These are phyloP conservation scores for Acholoe squamosa DNA, from an alignment of 2,888 invertebrate species.

Conservation along the genomic window DNA sequence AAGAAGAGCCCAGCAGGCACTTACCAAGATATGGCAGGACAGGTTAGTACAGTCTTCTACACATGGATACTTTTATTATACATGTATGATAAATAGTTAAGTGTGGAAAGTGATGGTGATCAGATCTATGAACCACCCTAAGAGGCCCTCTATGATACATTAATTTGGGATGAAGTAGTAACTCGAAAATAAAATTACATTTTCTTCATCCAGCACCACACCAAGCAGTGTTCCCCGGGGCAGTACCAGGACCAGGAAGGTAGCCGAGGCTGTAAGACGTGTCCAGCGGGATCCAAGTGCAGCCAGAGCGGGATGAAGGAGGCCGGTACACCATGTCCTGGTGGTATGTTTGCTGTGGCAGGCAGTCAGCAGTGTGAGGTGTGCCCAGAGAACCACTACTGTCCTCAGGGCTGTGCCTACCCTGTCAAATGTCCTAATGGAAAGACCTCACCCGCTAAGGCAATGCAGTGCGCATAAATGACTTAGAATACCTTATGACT, in stretches of 20 bases:
- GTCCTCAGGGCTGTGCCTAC: background rate
- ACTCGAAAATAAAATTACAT: too few relatives aligned
- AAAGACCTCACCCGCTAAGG: background rate
- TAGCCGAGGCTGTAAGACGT: background rate
- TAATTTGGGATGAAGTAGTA: too few relatives aligned
- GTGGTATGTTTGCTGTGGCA: background rate
- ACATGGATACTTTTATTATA: too few relatives aligned
- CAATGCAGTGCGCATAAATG: background rate
- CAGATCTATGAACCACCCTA: too few relatives aligned
- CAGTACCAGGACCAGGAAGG: slow-evolving; percentile 27
- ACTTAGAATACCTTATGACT: too few relatives aligned
- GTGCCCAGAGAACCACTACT: slow-evolving; percentile 40
- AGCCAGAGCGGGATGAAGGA: background rate
- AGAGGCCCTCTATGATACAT: too few relatives aligned
- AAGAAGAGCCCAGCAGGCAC: background rate
- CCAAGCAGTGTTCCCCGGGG: background rate
- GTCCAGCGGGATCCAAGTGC: background rate
- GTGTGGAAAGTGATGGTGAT: too few relatives aligned
- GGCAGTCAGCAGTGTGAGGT: slow-evolving; percentile 29
- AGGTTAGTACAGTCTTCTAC: too few relatives aligned
- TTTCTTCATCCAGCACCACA: background rate
- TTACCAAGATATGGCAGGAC: background rate
- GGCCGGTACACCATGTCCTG: background rate
- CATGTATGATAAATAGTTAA: too few relatives aligned
- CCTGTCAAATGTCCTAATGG: background rate